Percentiles rank a stretch among this genome's conserved stretches.
Conservation (phyloP, 37 sponge, comb jelly and placozoan species). For the Hormiphora californensis region DNA sequence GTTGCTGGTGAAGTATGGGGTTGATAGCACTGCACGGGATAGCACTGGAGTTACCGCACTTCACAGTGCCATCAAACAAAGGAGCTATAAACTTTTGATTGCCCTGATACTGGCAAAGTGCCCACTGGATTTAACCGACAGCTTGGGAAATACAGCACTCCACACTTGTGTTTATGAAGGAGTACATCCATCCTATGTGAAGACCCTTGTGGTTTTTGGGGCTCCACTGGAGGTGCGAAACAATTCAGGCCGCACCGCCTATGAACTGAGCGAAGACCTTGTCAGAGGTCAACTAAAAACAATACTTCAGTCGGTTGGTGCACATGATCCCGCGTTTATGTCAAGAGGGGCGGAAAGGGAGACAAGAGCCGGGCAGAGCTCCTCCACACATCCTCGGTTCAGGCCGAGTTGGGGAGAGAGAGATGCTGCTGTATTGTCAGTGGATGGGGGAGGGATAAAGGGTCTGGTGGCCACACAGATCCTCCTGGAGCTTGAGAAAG, state of each 20-base stretch:
- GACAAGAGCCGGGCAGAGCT: too few relatives aligned
- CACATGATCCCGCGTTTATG: not conserved
- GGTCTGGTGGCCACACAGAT: not conserved
- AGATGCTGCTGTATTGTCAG: not conserved
- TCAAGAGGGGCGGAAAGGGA: not conserved
- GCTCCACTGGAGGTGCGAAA: constrained; percentile 15
- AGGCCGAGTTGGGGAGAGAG: not conserved
- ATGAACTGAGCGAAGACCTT: not conserved
- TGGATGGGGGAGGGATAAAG: constrained; percentile 1
- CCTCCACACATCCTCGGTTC: too few relatives aligned
- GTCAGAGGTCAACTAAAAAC: not conserved
- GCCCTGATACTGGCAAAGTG: not conserved
- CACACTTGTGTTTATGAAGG: constrained; percentile 26
- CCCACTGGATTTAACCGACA: not conserved
- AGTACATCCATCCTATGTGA: constrained; percentile 8
- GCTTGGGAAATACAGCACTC: constrained; percentile 15
- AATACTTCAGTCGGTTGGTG: not conserved
- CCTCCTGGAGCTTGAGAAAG: not conserved
- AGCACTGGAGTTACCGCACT: not conserved
- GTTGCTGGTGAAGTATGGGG: not conserved
- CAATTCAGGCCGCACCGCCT: not conserved
- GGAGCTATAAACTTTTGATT: not conserved
- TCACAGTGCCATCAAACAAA: not conserved
- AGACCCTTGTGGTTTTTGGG: constrained; percentile 58
- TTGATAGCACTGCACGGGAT: not conserved